Evolutionary conservation across 2,888 invertebrate genomes (phyloP).

Genomic region (Tridacna crocea): DNA sequence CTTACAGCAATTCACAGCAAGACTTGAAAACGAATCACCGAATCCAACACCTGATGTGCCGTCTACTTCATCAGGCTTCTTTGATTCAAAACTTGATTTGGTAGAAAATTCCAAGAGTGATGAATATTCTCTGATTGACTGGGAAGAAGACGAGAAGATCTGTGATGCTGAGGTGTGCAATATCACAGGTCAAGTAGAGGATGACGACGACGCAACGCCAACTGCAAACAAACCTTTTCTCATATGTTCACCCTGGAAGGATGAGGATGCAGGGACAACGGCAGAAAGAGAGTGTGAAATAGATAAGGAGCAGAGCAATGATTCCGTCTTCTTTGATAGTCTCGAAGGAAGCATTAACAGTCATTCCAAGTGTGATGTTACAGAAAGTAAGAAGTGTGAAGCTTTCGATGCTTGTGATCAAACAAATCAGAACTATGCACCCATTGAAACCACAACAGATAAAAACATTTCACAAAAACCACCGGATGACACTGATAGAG

Average conservation of each 20-base stretch:
- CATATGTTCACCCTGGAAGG: neutral
- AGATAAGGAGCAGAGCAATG: constrained; percentile 15
- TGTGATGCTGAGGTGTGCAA: constrained; percentile 80
- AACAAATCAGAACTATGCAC: constrained; percentile 34
- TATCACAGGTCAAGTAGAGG: constrained; percentile 77
- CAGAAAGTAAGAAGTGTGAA: constrained; percentile 1
- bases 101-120: constrained; percentile 59
- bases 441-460: constrained; percentile 5
- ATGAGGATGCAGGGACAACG: neutral
- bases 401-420: constrained; percentile 24
- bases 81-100: constrained; percentile 33
- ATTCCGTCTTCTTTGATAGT: constrained; percentile 22
- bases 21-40: constrained; percentile 29
- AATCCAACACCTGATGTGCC: constrained; percentile 35
- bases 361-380: constrained; percentile 29
- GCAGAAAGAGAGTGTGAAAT: neutral
- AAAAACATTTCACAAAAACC: constrained; percentile 6
- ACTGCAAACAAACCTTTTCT: constrained; percentile 32
- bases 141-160: constrained; percentile 78
- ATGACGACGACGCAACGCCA: constrained; percentile 64
- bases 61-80: neutral
- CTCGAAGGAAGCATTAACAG: constrained; percentile 25
- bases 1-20: constrained; percentile 39
- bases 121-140: constrained; percentile 73
- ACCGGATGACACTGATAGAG: constrained; percentile 1